Percentiles rank a stretch among this genome's conserved stretches.
Evolutionary conservation across 2,113 vertebrate genomes (phyloP).

Genomic region (Hydrochoerus hydrochaeris): DNA sequence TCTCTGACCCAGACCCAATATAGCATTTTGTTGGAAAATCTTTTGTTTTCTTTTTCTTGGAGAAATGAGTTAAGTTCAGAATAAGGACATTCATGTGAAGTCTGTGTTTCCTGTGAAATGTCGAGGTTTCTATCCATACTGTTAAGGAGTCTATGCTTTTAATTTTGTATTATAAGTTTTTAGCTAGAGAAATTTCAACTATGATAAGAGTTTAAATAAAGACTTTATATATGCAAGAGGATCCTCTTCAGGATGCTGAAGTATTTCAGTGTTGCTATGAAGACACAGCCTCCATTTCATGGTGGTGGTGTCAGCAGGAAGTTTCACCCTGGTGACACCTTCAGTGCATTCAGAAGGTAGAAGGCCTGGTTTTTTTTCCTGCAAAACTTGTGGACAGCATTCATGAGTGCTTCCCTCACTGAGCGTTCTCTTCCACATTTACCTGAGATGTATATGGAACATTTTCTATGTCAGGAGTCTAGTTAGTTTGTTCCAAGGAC

Average conservation of each 20-base stretch:
- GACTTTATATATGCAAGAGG: background rate
- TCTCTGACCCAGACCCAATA: background rate
- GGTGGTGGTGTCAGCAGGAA: background rate
- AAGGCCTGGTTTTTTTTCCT: background rate
- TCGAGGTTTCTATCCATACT: background rate
- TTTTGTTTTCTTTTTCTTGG: background rate
- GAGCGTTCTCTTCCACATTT: background rate
- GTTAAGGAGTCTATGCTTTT: background rate
- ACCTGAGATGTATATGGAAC: background rate
- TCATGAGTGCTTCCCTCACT: background rate
- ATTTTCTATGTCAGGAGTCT: background rate
- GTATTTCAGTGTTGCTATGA: background rate
- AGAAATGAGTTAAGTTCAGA: background rate
- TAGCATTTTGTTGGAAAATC: background rate
- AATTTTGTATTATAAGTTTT: background rate
- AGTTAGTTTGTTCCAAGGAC: no score
- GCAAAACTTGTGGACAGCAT: background rate
- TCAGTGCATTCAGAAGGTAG: background rate
- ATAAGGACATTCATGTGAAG: background rate
- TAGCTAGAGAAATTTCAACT: background rate
- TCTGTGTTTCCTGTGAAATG: background rate
- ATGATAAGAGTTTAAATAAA: background rate
- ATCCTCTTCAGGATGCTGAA: background rate
- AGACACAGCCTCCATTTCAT: background rate
- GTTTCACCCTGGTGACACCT: accelerated